Conservation (phyloP, 2,797 vertebrate genomes). For the Saguinus oedipus region DNA sequence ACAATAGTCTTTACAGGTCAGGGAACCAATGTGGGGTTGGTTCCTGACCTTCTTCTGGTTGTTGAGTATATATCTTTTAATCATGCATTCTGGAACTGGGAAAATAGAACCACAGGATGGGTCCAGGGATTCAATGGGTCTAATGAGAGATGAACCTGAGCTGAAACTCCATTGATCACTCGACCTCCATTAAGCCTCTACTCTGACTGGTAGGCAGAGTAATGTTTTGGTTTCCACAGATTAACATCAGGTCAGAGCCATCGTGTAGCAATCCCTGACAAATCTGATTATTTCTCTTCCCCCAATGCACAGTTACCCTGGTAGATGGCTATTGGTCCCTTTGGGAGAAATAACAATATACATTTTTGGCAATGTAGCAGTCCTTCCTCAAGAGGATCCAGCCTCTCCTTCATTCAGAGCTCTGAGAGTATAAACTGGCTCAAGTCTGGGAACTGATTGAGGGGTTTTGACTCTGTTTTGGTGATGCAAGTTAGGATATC, state of each 20-base stretch:
- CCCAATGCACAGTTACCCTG: neutral
- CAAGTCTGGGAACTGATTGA: neutral
- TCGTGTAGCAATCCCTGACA: neutral
- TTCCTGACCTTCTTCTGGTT: neutral
- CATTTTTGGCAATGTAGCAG: neutral
- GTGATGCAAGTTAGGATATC: neutral
- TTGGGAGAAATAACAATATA: neutral
- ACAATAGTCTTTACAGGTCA: neutral
- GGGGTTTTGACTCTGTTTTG: neutral
- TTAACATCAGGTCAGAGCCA: neutral
- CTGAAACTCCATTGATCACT: neutral
- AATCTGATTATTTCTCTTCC: neutral
- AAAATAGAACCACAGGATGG: neutral
- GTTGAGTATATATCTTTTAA: neutral
- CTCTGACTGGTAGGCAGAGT: neutral
- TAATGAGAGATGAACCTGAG: neutral
- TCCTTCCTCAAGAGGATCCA: neutral
- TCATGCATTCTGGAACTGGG: neutral
- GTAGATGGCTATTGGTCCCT: neutral
- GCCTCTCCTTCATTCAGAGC: neutral
- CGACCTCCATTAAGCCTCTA: neutral
- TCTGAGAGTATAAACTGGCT: neutral
- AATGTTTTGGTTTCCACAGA: neutral
- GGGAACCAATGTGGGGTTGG: neutral
- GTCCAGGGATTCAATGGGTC: neutral